Evolutionary conservation across 2,888 invertebrate genomes (phyloP).

Genomic region (Caenorhabditis sp.): DNA sequence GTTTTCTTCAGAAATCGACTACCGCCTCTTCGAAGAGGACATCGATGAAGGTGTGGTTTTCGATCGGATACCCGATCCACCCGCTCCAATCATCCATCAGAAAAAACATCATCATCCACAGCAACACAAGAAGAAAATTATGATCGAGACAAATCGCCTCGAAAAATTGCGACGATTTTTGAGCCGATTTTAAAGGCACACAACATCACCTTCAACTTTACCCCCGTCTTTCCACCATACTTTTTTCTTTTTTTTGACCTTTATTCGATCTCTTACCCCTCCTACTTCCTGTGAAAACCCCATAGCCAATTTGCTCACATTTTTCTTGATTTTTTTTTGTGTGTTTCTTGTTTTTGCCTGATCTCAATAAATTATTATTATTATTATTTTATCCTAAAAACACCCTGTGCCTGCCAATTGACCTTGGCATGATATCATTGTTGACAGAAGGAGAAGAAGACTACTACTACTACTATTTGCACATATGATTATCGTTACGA

Average conservation of each 20-base stretch:
- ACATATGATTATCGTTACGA: too few species aligned
- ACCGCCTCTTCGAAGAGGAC: not conserved
- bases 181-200: not conserved
- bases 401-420: too few species aligned
- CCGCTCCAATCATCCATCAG: not conserved
- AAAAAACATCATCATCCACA: not conserved
- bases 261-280: too few species aligned
- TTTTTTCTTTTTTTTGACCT: too few species aligned
- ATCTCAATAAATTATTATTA: not conserved
- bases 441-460: too few species aligned
- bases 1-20: not conserved
- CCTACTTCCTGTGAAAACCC: too few species aligned
- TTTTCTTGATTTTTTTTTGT: not conserved
- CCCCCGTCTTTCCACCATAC: not conserved
- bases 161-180: not conserved
- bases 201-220: too few species aligned
- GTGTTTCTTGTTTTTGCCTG: not conserved
- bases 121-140: slow-evolving; percentile 2
- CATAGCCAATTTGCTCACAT: not conserved
- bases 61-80: not conserved
- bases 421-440: too few species aligned
- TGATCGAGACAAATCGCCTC: not conserved
- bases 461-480: too few species aligned
- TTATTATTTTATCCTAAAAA: too few species aligned
- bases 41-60: not conserved